Evolutionary conservation across 2,797 vertebrate genomes (phyloP), one percentile per base, ranked within the genome.

Genomic region (Phyllotis vaccarum): DNA sequence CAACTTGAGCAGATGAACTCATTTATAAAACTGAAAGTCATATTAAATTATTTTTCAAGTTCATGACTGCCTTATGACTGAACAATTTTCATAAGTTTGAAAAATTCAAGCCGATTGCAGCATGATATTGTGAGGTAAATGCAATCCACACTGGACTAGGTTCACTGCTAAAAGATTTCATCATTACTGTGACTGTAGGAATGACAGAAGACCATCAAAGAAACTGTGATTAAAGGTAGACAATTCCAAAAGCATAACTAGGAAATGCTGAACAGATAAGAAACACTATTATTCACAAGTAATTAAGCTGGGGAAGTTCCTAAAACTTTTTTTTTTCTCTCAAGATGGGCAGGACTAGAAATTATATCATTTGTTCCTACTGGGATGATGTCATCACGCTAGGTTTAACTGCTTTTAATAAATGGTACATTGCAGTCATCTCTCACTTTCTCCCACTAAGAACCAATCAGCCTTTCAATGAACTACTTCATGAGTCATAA

Each of bases 401-500:
- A 43, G 97, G 91, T 96, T 96, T 97, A 95, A 96, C 96, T 97
- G 91, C 87, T 98, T 97, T 97, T 97, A 98, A 98, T 97, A 97
- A 97, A 74, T 46, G 97, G 91, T 86, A 95, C 97, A 94, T 95
- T 98, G 96, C 96, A 98, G 96, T 95, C 93, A 96, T 95, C 96
- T 94, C 96, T 98, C 97, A 98, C 97, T 98, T 98, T 98, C 98
- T 98, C 97, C 97, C 96, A 97, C 97, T 93, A 93, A 97, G 97
- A 98, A 92, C 98, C 97, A 98, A 98, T 98, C 98, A 98, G 98
- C 98, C 98, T 98, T 94, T 97, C 96, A 96, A 96, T 98, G 98
- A 98, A 98, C 98, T 97, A 98, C 93, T 98, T 97, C 89, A 94
- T 98, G 98, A 99, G 97, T 99, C 98, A 99, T 93, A 98, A 96